Base-by-base conservation (phyloP, 2,888 invertebrate genomes). In the Chrysolina americana region DNA sequence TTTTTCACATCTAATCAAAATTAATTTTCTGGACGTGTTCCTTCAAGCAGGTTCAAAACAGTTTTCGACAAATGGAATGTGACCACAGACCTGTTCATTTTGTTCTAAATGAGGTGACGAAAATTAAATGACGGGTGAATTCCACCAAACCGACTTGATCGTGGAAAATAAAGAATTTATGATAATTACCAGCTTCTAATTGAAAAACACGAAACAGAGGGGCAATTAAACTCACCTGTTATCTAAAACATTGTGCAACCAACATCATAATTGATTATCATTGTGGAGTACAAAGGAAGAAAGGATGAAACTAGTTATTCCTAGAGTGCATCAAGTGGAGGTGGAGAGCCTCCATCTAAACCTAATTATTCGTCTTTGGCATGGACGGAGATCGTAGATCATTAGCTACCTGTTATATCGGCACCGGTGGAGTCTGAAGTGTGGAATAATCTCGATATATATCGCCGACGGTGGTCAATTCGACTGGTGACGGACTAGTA, bases 331-430 rank as follows among this genome's bases (percentile, higher is more conserved):
- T 73, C 62, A 68, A 73, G 68, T 56, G 53, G 64, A 73, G 68
- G 65, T 36, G 19, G 13, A 53, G 17, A 53, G 63, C 36, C 73
- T 68, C 8, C 36, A 36, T 36, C 36, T 68, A 44, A 63, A 62
- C 66, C 63, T 68, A 62, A 72, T 68, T 71, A 68, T 68, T 68
- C 72, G 68, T 72, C 72, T 68, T 68, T 68, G 62, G 68, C 73
- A 68, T 65, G 66, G 56, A 70, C 64, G 48, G 50, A 70, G 65
- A 65, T 9, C 74, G 65, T 66, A 65, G 62, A 74, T 74, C 74
- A 74, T 74, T 70, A 62, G 74, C 74, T 74, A 74, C 74, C 70
- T 74, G 74, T 74, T 70, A 74, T 70, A 70, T 74, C 65, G 69
- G 70, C 74, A 70, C 73, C 47, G 19, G 65, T 64, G 69, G 65